These are phyloP conservation scores for Neoitamus cyanurus DNA, from an alignment of 2,888 invertebrate genomes.

Conservation along the genomic window DNA sequence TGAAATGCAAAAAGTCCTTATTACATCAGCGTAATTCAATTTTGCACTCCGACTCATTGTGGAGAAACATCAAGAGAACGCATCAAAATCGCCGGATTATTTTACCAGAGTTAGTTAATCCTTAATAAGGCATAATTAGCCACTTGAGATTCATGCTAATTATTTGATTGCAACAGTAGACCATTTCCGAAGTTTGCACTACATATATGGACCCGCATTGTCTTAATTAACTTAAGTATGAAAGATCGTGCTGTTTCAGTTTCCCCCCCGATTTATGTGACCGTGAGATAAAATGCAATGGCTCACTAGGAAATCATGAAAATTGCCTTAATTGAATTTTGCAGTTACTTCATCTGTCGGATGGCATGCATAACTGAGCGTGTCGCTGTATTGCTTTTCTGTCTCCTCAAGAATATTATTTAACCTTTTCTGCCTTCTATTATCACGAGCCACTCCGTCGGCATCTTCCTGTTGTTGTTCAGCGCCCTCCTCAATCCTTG, in stretches of 20 bases:
- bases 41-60: neutral
- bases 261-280: neutral
- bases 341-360: neutral
- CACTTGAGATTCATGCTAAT: neutral
- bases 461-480: slow-evolving; percentile 16
- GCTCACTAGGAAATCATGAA: neutral
- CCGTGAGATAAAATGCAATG: neutral
- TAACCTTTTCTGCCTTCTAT: slow-evolving; percentile 30
- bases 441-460: slow-evolving; percentile 23
- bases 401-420: neutral
- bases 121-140: neutral
- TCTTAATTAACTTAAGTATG: slow-evolving; percentile 1
- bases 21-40: neutral
- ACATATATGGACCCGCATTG: neutral
- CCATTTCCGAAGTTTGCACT: neutral
- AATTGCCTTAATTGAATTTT: slow-evolving; percentile 7
- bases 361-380: neutral
- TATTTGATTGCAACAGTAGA: neutral
- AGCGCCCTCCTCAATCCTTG: slow-evolving; percentile 40
- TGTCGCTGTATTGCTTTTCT: neutral
- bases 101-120: neutral
- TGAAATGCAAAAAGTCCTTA: no score
- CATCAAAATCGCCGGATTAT: neutral
- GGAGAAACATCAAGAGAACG: neutral
- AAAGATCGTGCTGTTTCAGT: neutral